A percentile compares a stretch with the other conserved stretches of the same genome.
Evolutionary conservation across 2,797 vertebrate genomes (phyloP).

Genomic region (Aulostomus chinensis): DNA sequence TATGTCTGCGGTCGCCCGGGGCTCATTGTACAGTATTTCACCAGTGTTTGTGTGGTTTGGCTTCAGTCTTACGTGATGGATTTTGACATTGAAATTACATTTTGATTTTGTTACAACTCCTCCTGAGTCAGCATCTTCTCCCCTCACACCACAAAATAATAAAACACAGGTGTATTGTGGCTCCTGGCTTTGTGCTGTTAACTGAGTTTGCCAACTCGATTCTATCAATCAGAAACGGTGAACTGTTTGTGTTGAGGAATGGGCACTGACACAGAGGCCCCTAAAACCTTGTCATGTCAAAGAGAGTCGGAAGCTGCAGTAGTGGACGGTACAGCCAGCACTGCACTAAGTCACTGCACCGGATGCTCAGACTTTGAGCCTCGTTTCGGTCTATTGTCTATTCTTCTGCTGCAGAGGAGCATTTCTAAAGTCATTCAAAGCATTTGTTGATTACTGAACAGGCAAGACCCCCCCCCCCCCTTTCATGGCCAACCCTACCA

Average conservation of each 20-base stretch:
- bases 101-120: conserved; percentile 11
- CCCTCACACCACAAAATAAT: conserved; percentile 3
- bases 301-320: no score
- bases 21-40: conserved; percentile 1
- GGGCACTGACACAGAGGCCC: background rate
- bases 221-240: conserved; percentile 8
- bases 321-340: no score
- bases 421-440: conserved; percentile 18
- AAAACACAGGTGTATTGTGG: background rate
- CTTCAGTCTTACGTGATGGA: conserved; percentile 13
- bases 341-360: no score
- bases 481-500: no score
- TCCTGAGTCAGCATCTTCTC: conserved; percentile 12
- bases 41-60: conserved; percentile 2
- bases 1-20: conserved; percentile 4
- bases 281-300: background rate
- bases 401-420: no score
- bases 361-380: no score
- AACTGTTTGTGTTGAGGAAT: conserved; percentile 2
- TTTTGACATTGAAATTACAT: conserved; percentile 10
- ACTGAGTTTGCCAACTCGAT: conserved; percentile 9
- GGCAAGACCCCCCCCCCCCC: no score
- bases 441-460: conserved; percentile 4
- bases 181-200: conserved; percentile 10
- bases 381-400: no score